Base-by-base conservation (phyloP, 2,113 vertebrate genomes). In the Phalacrocorax brasilianus region DNA sequence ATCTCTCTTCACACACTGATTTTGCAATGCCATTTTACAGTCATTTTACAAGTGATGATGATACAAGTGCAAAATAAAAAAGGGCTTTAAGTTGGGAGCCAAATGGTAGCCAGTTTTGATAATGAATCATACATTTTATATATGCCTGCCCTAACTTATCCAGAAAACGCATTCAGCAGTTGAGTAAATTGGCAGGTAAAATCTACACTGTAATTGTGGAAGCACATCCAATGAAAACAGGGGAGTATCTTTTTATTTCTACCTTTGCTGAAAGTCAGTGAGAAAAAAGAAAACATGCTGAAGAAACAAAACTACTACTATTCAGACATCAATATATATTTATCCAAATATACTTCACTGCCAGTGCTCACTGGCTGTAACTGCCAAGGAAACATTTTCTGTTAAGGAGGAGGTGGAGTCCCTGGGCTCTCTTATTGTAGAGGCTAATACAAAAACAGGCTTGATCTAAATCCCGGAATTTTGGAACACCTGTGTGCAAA, bases 261-360 rank as follows among this genome's bases (percentile, higher is more conserved):
- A 65, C 53, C 62, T 93, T 85, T 81, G 24, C 70, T 95, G 86
- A 42, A 92, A 93, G 76, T 84, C 85, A 91, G 42, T 45, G 52
- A 88, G 73, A 91, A 85, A 91, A 85, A 93, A 77, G 59, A 85
- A 83, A 94, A 92, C 53, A 92, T 26, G 22, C 44, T 26, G 33
- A 82, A 89, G 92, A 95, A 97, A 96, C 84, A 95, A 77, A 93
- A 86, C 62, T 88, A 66, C 72, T 56, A 52, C 86, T 95, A 68
- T 93, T 91, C 76, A 87, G 73, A 84, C 86, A 91, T 77, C 65
- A 92, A 44, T 45, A 81, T 70, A 42, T 76, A 92, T 89, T 93
- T 72, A 92, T 78, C n/a, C 77, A 95, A 95, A 84, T n/a, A 75
- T 23, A 87, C 33, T 65, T 84, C 73, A 58, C 28, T 95, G 86